These are phyloP conservation scores for Drosophila prostipennis DNA, from an alignment of 2,888 invertebrate species.

Conservation along the genomic window DNA sequence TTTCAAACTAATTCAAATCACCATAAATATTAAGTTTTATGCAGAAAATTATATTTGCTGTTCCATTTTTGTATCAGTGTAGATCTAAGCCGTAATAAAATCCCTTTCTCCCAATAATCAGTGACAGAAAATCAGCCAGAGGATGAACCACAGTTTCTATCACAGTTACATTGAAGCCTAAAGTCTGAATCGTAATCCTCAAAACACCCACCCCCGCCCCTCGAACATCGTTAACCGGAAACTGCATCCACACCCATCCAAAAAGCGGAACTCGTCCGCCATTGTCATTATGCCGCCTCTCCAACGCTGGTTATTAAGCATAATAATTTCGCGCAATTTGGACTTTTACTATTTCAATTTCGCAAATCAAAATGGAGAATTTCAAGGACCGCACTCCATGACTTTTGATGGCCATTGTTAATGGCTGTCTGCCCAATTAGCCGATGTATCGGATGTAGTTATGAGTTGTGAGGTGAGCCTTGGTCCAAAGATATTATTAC, in stretches of 20 bases:
- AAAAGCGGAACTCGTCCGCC: slow-evolving; percentile 4
- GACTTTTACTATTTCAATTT: slow-evolving; percentile 13
- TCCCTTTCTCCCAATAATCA: no score
- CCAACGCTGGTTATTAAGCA: slow-evolving; percentile 11
- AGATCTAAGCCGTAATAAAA: no score
- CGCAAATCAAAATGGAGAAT: background rate
- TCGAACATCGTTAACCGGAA: slow-evolving; percentile 1
- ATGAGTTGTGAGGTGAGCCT: no score
- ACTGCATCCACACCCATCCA: slow-evolving; percentile 1
- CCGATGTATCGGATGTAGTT: slow-evolving; percentile 6
- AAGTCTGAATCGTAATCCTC: no score
- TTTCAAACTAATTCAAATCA: no score
- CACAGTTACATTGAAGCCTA: background rate
- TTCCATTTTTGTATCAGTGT: no score
- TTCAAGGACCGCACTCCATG: background rate
- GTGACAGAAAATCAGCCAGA: no score
- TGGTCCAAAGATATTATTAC: no score
- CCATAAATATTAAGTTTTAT: no score
- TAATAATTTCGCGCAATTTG: slow-evolving; percentile 14
- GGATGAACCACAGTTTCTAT: background rate
- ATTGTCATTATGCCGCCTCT: slow-evolving; percentile 4
- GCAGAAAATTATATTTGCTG: no score
- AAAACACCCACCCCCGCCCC: no score
- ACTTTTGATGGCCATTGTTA: slow-evolving; percentile 8
- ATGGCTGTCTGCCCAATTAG: slow-evolving; percentile 17